Conservation (phyloP, 2,888 invertebrate species). For the Cheilosia grossa region DNA sequence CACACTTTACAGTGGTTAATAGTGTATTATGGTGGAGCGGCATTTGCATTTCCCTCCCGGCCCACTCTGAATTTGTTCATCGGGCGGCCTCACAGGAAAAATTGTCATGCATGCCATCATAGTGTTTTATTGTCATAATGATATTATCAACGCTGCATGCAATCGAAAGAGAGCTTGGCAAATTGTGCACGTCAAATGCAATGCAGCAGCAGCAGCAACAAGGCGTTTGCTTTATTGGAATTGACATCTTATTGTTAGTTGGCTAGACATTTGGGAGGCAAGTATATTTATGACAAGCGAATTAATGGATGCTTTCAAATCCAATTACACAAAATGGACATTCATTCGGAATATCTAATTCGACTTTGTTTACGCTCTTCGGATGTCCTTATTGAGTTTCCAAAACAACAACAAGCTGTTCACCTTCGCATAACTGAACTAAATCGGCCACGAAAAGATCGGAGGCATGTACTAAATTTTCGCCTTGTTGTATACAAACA, state of each 20-base stretch:
- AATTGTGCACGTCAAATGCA: constrained; percentile 14
- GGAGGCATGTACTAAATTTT: constrained; percentile 39
- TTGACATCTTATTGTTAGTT: constrained; percentile 16
- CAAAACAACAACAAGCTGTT: constrained; percentile 7
- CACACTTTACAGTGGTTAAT: constrained; percentile 34
- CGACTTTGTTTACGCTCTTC: too few species aligned
- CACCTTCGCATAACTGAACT: constrained; percentile 11
- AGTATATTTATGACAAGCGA: not conserved
- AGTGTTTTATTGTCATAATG: constrained; percentile 21
- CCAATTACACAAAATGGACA: too few species aligned
- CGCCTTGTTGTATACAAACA: constrained; percentile 47
- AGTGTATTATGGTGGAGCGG: constrained; percentile 23
- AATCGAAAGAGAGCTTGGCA: constrained; percentile 15
- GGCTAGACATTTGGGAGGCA: constrained; percentile 11
- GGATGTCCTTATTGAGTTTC: not conserved
- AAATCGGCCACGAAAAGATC: constrained; percentile 6
- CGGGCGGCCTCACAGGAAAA: constrained; percentile 26
- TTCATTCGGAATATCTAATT: too few species aligned
- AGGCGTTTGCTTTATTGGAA: constrained; percentile 39
- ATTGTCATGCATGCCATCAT: constrained; percentile 34
- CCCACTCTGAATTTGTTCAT: constrained; percentile 19
- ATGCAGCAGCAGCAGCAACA: constrained; percentile 18
- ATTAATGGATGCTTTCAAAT: constrained; percentile 36
- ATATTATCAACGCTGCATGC: constrained; percentile 44
- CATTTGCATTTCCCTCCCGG: constrained; percentile 55